Base-by-base conservation (phyloP, 2,797 vertebrate species). In the Alectoris magna region DNA sequence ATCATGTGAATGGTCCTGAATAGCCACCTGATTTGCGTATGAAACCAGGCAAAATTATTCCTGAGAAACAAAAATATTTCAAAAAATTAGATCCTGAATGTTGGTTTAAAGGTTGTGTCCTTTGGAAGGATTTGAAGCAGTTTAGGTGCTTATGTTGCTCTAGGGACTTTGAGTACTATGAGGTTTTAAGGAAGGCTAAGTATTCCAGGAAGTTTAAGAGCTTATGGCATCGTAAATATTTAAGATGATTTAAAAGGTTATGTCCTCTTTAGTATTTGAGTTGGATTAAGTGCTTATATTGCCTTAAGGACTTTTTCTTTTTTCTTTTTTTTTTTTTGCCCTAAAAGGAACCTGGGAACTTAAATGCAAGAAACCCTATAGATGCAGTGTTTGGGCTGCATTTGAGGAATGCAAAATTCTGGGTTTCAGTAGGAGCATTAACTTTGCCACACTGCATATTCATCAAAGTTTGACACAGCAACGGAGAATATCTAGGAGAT, bases 161-260 rank as follows among this genome's bases (percentile, higher is more conserved):
- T 85, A 70, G 94, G 91, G 94, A 96, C 94, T 97, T 96, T 18
- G 84, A 87, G 86, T 93, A 67, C 83, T 82, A 78, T 92, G 85
- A 93, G 94, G 94, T 96, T 95, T 97, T 94, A 95, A 95, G 94
- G 95, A 91, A 93, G 86, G 91, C 93, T 94, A 95, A 97, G 95
- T 97, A 97, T 96, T 96, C 84, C 93, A 96, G 96, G 96, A 97
- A 96, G 92, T 97, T 97, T 96, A 96, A 95, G 94, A 96, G 91
- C 96, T 97, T 96, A 97, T 95, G 94, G 94, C 93, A 96, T 96
- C 94, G 94, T 97, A 97, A 96, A 97, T 97, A 96, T 97, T 97
- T 97, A 96, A 97, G 96, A 95, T 96, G 96, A 96, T 96, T 97
- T 97, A 96, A 97, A 96, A 97, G 95, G 95, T 96, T 97, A 96